A percentile compares a stretch with the other conserved stretches of the same genome.
These are phyloP conservation scores for Marasmarcha lunaedactyla DNA, from an alignment of 2,888 invertebrate genomes.

Conservation along the genomic window DNA sequence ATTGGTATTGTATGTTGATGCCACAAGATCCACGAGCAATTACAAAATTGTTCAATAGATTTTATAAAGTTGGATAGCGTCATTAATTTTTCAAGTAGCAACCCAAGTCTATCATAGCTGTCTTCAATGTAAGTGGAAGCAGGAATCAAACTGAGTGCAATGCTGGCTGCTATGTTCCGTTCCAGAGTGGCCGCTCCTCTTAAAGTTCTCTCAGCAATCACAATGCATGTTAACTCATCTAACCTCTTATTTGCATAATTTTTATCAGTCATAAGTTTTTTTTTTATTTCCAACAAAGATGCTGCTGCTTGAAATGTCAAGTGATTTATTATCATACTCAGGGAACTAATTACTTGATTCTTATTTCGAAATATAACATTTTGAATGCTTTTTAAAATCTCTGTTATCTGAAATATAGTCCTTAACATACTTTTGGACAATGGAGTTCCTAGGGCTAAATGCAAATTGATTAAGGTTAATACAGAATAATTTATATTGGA, in stretches of 20 bases:
- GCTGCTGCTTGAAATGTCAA: conserved; percentile 80
- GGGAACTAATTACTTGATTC: conserved; percentile 77
- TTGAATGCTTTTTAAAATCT: conserved; percentile 83
- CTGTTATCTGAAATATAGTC: conserved; percentile 82
- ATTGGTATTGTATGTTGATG: conserved; percentile 82
- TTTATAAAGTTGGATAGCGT: conserved; percentile 71
- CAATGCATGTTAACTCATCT: conserved; percentile 80
- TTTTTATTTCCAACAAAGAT: conserved; percentile 76
- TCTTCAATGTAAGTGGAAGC: conserved; percentile 73
- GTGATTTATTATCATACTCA: conserved; percentile 84
- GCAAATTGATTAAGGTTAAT: conserved; percentile 73
- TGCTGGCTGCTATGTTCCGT: conserved; percentile 73
- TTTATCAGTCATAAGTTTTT: conserved; percentile 73
- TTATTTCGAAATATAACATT: conserved; percentile 77
- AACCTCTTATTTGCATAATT: conserved; percentile 75
- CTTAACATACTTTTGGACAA: conserved; percentile 82
- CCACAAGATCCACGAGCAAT: conserved; percentile 85
- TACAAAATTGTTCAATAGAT: conserved; percentile 72
- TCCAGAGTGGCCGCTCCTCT: conserved; percentile 74
- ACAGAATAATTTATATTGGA: conserved; percentile 71
- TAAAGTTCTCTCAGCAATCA: conserved; percentile 77
- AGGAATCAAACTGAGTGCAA: conserved; percentile 77
- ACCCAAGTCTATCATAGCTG: conserved; percentile 71
- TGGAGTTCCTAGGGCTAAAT: conserved; percentile 78
- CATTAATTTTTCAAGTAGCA: conserved; percentile 74